A percentile compares a stretch with the other conserved stretches of the same genome.
Conservation (phyloP, 2,888 invertebrate species). For the Mystacides longicornis region DNA sequence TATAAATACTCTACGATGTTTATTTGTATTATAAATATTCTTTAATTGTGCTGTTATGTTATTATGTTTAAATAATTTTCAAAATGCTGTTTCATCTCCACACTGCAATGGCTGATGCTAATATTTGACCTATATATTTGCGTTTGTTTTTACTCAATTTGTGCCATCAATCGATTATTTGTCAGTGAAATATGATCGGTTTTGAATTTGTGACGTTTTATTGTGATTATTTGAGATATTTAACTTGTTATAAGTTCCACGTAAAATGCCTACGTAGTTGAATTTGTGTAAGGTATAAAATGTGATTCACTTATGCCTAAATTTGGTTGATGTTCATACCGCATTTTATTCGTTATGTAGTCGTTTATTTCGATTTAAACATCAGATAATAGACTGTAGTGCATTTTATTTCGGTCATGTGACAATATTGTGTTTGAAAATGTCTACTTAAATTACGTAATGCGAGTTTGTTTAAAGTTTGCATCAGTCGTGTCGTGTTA, state of each 20-base stretch:
- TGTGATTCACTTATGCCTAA: constrained; percentile 22
- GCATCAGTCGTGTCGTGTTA: constrained; percentile 22
- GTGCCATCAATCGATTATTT: background rate
- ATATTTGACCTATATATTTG: constrained; percentile 23
- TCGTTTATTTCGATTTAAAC: background rate
- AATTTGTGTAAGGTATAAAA: constrained; percentile 12
- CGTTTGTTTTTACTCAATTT: background rate
- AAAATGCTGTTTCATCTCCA: constrained; percentile 21
- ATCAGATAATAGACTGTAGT: background rate
- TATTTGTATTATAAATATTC: constrained; percentile 5
- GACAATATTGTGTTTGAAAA: constrained; percentile 25
- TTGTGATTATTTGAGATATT: background rate
- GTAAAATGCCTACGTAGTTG: constrained; percentile 21
- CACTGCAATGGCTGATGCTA: constrained; percentile 21
- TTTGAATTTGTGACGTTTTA: background rate
- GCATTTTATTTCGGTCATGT: constrained; percentile 23
- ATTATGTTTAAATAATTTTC: constrained; percentile 14
- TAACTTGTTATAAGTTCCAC: constrained; percentile 15
- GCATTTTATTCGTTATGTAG: constrained; percentile 5
- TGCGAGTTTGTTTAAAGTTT: constrained; percentile 22
- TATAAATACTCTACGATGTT: constrained; percentile 6
- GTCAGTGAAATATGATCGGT: background rate
- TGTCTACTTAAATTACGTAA: constrained; percentile 24
- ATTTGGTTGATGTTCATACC: constrained; percentile 19
- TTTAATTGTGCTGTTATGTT: constrained; percentile 20